Evolutionary conservation across 1,140 invertebrate species (phyloP).

Genomic region (Steinernema khuongi): DNA sequence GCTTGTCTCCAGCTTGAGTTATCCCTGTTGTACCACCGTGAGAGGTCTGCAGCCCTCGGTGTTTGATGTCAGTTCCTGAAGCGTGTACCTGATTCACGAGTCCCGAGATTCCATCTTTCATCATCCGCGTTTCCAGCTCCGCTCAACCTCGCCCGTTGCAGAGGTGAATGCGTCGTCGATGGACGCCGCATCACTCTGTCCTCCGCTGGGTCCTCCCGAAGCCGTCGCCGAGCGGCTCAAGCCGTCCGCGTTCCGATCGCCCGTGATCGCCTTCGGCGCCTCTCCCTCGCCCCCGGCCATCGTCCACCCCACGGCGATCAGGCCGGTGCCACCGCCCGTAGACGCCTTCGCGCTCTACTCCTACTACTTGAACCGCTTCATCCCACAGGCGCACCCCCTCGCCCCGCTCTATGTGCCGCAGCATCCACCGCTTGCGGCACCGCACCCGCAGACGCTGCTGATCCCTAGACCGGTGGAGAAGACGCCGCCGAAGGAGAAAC

Average conservation of each 20-base stretch:
- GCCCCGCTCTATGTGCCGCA: neutral
- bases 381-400: neutral
- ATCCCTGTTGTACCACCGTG: no score
- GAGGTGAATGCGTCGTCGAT: neutral
- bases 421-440: neutral
- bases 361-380: constrained; percentile 2
- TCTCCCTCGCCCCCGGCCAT: constrained; percentile 17
- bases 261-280: neutral
- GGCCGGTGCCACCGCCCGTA: constrained; percentile 19
- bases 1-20: no score
- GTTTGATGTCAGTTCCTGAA: no score
- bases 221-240: neutral
- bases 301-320: constrained; percentile 25
- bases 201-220: neutral
- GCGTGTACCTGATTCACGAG: no score
- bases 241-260: neutral
- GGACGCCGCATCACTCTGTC: neutral
- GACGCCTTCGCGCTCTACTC: constrained; percentile 21
- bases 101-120: no score
- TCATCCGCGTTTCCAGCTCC: neutral
- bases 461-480: neutral
- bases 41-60: no score
- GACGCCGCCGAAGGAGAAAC: neutral
- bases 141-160: neutral
- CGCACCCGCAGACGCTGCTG: neutral